Evolutionary conservation across 2,113 vertebrate genomes (phyloP).

Genomic region (Megaceryle maxima): DNA sequence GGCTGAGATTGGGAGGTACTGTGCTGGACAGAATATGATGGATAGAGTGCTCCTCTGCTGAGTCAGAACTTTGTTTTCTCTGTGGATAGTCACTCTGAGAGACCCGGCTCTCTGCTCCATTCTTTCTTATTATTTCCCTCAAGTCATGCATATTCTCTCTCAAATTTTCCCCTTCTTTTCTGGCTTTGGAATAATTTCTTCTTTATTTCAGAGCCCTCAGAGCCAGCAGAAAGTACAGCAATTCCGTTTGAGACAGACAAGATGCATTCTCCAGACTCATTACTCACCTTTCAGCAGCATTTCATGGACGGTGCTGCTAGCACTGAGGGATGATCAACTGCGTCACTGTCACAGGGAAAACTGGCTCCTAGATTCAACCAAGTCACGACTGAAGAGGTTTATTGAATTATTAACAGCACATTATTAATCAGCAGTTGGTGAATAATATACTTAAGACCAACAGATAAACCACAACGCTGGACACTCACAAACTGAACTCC

Average conservation of each 20-base stretch:
- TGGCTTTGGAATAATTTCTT: not conserved
- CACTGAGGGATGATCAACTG: not conserved
- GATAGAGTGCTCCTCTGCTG: not conserved
- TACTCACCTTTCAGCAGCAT: not conserved
- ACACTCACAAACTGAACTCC: not conserved
- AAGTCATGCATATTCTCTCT: not conserved
- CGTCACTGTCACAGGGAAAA: not conserved
- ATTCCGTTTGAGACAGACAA: not conserved
- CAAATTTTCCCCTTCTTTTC: not conserved
- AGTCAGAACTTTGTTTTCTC: not conserved
- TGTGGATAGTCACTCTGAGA: not conserved
- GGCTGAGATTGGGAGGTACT: not conserved
- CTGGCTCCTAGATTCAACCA: not conserved
- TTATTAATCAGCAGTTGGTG: not conserved
- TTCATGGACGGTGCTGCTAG: not conserved
- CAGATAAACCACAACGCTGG: not conserved
- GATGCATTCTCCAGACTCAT: not conserved
- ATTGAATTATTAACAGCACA: not conserved
- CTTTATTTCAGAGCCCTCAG: not conserved
- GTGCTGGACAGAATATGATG: not conserved
- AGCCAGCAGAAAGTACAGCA: not conserved
- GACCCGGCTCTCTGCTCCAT: fast-evolving
- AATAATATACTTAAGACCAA: not conserved
- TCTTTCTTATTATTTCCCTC: not conserved
- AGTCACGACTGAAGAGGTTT: not conserved